A percentile compares a stretch with the other conserved stretches of the same genome.
Conservation (phyloP, 2,888 invertebrate genomes). For the Venusia cambrica region DNA sequence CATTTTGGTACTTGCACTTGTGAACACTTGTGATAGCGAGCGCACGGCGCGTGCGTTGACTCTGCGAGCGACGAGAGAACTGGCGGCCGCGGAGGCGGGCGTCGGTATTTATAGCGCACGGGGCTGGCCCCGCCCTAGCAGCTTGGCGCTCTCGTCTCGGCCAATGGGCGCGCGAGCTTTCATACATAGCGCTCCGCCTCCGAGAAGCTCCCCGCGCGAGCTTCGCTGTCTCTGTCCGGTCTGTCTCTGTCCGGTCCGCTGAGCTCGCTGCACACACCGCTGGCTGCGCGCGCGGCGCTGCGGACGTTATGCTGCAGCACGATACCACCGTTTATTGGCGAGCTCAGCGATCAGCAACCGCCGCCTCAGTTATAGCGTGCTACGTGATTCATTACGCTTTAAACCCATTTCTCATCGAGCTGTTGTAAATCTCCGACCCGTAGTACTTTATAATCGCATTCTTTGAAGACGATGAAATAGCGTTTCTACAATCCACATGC, state of each 20-base stretch:
- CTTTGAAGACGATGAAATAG: background rate
- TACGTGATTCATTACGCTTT: slow-evolving; percentile 41
- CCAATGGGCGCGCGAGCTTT: slow-evolving; percentile 65
- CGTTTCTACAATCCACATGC: slow-evolving; percentile 1
- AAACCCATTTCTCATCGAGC: slow-evolving; percentile 34
- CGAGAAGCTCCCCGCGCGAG: slow-evolving; percentile 27
- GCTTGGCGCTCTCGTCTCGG: slow-evolving; percentile 36
- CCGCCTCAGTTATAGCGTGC: slow-evolving; percentile 47
- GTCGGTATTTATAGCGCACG: slow-evolving; percentile 54
- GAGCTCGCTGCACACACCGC: slow-evolving; percentile 35
- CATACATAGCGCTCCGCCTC: slow-evolving; percentile 61
- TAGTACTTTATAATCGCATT: slow-evolving; percentile 5
- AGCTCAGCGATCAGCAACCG: slow-evolving; percentile 39
- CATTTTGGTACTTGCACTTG: slow-evolving; percentile 66
- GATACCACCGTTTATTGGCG: slow-evolving; percentile 40
- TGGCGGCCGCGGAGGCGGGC: slow-evolving; percentile 71
- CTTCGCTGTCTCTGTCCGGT: slow-evolving; percentile 30
- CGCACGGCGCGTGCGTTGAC: slow-evolving; percentile 54
- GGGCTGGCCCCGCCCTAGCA: slow-evolving; percentile 49
- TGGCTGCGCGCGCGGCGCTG: slow-evolving; percentile 27
- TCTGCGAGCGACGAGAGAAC: slow-evolving; percentile 64
- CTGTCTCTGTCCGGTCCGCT: slow-evolving; percentile 33
- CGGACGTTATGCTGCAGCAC: slow-evolving; percentile 43
- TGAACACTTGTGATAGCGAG: slow-evolving; percentile 28
- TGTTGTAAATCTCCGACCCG: slow-evolving; percentile 30